A percentile compares a stretch with the other conserved stretches of the same genome.
Conservation (phyloP, 1,140 invertebrate genomes). For the Drosophila murphyi region DNA sequence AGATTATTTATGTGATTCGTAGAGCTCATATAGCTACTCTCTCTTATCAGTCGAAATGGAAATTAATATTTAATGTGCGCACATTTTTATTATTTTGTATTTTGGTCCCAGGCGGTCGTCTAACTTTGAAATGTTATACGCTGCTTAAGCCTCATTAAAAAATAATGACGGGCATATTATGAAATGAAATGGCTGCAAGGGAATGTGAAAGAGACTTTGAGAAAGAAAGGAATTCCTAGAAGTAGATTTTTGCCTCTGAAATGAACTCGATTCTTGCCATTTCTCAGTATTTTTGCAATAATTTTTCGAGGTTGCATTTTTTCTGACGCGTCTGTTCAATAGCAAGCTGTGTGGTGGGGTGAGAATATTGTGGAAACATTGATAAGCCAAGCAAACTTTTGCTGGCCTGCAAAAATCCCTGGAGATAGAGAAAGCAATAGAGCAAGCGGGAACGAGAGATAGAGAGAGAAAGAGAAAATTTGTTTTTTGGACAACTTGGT, state of each 20-base stretch:
- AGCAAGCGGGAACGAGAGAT: neutral
- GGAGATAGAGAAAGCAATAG: slow-evolving; percentile 1
- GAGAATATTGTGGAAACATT: slow-evolving; percentile 35
- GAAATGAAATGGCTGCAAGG: slow-evolving; percentile 11
- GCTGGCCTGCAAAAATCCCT: slow-evolving; percentile 26
- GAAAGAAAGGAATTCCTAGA: slow-evolving; percentile 5
- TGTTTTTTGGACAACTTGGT: slow-evolving; percentile 50
- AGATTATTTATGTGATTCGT: neutral
- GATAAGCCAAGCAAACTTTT: slow-evolving; percentile 74
- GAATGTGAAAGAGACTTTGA: neutral
- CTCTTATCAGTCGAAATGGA: slow-evolving; percentile 80
- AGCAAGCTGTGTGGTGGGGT: neutral
- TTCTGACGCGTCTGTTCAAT: slow-evolving; percentile 31
- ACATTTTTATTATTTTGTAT: slow-evolving; percentile 65
- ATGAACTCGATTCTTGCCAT: slow-evolving; percentile 21
- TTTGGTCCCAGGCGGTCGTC: slow-evolving; percentile 23
- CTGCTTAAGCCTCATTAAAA: slow-evolving; percentile 82
- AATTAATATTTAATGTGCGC: slow-evolving; percentile 79
- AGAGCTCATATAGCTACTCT: slow-evolving; percentile 32
- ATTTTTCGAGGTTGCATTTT: slow-evolving; percentile 32
- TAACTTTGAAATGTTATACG: slow-evolving; percentile 76
- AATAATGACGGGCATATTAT: slow-evolving; percentile 68
- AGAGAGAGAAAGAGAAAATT: slow-evolving; percentile 39
- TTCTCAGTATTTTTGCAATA: slow-evolving; percentile 33
- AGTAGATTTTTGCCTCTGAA: slow-evolving; percentile 33